Percentiles rank a stretch among this genome's conserved stretches.
Conservation (phyloP, 2,888 invertebrate species). For the Atherix ibis region DNA sequence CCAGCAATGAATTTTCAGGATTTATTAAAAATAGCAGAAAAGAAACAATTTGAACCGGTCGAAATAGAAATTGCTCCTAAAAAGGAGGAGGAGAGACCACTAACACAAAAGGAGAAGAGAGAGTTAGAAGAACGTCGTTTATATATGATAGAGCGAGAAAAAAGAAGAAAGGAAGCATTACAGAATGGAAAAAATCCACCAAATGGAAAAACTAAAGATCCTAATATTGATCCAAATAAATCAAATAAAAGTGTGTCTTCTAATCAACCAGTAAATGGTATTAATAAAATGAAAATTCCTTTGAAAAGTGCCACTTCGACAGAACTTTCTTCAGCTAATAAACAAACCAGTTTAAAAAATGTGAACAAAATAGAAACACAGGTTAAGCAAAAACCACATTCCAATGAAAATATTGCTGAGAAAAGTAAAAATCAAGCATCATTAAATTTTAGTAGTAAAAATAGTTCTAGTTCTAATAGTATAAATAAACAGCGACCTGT, state of each 20-base stretch:
- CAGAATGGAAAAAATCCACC: conserved; percentile 14
- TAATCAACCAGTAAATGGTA: conserved; percentile 4
- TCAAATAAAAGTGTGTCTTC: neutral
- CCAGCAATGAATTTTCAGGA: conserved; percentile 67
- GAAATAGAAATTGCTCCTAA: conserved; percentile 38
- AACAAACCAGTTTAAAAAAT: no score
- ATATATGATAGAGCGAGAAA: conserved; percentile 38
- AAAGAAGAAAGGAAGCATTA: conserved; percentile 31
- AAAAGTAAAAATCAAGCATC: no score
- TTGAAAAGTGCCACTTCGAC: no score
- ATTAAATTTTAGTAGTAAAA: no score
- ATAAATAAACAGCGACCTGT: no score
- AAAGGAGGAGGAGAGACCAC: conserved; percentile 48
- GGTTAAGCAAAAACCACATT: no score
- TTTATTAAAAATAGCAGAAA: conserved; percentile 63
- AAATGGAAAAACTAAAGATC: conserved; percentile 13
- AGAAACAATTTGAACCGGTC: conserved; percentile 68
- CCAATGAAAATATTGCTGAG: no score
- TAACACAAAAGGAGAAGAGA: conserved; percentile 66
- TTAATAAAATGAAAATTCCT: conserved; percentile 18
- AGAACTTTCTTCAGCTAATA: no score
- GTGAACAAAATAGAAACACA: no score
- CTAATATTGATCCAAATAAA: conserved; percentile 14
- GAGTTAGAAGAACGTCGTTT: conserved; percentile 60
- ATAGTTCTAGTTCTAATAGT: no score